A percentile compares a stretch with the other conserved stretches of the same genome.
Evolutionary conservation across 2,888 invertebrate species (phyloP).

Genomic region (Drosophila vallismaia): DNA sequence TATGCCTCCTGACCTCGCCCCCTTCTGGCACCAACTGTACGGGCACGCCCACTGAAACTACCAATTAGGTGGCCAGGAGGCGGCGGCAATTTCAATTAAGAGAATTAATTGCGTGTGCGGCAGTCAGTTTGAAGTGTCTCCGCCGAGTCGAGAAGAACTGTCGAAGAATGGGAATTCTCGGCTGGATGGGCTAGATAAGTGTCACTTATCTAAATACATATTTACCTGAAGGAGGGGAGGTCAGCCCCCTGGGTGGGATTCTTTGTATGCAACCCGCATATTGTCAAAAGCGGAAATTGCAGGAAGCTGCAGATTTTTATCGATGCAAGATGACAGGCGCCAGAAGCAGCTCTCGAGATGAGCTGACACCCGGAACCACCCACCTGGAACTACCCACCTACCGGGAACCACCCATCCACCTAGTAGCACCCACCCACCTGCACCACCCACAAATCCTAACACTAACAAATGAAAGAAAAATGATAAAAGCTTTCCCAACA

Average conservation of each 20-base stretch:
- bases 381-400: too few relatives aligned
- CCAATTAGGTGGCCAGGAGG: constrained; percentile 73
- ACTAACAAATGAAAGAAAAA: not conserved
- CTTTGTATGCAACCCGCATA: constrained; percentile 47
- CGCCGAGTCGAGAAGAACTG: not conserved
- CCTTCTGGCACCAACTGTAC: not conserved
- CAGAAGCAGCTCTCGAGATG: constrained; percentile 50
- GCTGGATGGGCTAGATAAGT: constrained; percentile 51
- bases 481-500: constrained; percentile 32
- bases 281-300: constrained; percentile 53
- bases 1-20: constrained; percentile 42
- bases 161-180: constrained; percentile 29
- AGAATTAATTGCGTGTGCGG: constrained; percentile 74
- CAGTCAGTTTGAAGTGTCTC: constrained; percentile 63
- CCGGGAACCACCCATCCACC: too few relatives aligned
- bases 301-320: constrained; percentile 63
- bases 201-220: constrained; percentile 77
- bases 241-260: not conserved
- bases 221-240: constrained; percentile 49
- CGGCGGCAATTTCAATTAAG: constrained; percentile 78
- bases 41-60: constrained; percentile 58
- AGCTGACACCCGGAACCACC: too few relatives aligned
- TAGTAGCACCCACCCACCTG: constrained; percentile 1
- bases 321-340: constrained; percentile 64
- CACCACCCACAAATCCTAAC: not conserved